A percentile compares a stretch with the other conserved stretches of the same genome.
Evolutionary conservation across 2,113 vertebrate species (phyloP).

Genomic region (Thunnus thynnus): DNA sequence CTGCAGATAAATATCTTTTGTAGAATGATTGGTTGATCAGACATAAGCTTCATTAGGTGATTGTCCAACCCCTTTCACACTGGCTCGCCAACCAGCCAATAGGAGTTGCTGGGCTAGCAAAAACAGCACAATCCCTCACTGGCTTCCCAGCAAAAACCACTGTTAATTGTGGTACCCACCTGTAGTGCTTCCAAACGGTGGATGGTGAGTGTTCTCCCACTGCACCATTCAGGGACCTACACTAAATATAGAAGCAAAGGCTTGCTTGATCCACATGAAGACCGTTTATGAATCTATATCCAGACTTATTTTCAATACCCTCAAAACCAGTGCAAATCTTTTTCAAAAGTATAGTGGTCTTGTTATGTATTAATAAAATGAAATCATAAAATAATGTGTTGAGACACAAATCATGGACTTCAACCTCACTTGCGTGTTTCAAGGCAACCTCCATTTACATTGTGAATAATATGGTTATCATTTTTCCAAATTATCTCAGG

Average conservation of each 20-base stretch:
- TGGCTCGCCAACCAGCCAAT: too few species aligned
- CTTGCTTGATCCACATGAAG: neutral
- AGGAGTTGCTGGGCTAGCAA: neutral
- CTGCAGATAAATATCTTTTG: too few species aligned
- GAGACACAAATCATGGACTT: neutral
- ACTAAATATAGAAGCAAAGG: neutral
- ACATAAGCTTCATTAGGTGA: too few species aligned
- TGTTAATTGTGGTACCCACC: neutral
- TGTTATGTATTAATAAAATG: too few species aligned
- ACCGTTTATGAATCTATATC: neutral
- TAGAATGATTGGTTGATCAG: too few species aligned
- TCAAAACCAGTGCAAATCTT: neutral
- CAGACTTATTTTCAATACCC: neutral
- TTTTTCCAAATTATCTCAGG: constrained; percentile 4
- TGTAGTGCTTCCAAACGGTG: neutral
- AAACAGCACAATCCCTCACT: neutral
- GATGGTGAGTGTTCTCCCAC: neutral
- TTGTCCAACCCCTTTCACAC: too few species aligned
- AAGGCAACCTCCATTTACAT: neutral
- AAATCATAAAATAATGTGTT: too few species aligned
- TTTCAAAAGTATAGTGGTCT: neutral
- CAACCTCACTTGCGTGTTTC: neutral
- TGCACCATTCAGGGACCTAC: too few species aligned
- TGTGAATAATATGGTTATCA: neutral
- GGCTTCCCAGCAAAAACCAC: neutral